Evolutionary conservation across 2,888 invertebrate genomes (phyloP), one percentile per base, ranked within the genome.

Genomic region (Volucella bombylans): DNA sequence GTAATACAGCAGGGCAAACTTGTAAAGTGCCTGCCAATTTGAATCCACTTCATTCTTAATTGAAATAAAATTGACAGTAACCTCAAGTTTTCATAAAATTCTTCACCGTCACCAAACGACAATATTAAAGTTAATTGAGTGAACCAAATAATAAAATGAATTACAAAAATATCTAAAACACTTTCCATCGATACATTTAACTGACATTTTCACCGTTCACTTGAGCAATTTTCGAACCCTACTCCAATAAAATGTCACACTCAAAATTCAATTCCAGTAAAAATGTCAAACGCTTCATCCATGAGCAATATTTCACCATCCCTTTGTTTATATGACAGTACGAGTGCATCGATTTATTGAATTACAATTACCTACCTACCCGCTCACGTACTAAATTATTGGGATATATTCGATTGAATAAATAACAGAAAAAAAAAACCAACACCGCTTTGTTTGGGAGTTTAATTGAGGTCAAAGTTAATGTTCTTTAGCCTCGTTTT

Each of bases 381-480:
- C 31, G 6, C 31, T 31, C 31, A 31, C 18, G 68, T 73, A 64
- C 55, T 79, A 81, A 81, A 69, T 76, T 81, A 74, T 74, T 47
- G 62, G 62, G 73, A 62, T 55, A 73, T 38, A 73, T 82, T 64
- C 78, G 55, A 64, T 68, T 39, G 61, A 77, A 82, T 67, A 72
- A 47, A 49, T 67, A 54, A 49, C n/a, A n/a, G 14, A 31, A 52
- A 50, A 12, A 57, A 64, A 55, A 59, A 10, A 67, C 15, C 41
- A 57, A 18, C 57, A 62, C 54, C 67, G 59, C 31, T n/a, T 11
- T 45, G 6, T 31, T 2, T 4, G 31, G 31, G 6, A 67, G 55
- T 59, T 73, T 73, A 68, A 78, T 78, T 77, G 78, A 82, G 68
- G 73, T 68, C 55, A 72, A 62, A 68, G 68, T 68, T 62, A 62